A percentile compares a stretch with the other conserved stretches of the same genome.
Conservation (phyloP, 2,113 vertebrate genomes). For the Numida meleagris region DNA sequence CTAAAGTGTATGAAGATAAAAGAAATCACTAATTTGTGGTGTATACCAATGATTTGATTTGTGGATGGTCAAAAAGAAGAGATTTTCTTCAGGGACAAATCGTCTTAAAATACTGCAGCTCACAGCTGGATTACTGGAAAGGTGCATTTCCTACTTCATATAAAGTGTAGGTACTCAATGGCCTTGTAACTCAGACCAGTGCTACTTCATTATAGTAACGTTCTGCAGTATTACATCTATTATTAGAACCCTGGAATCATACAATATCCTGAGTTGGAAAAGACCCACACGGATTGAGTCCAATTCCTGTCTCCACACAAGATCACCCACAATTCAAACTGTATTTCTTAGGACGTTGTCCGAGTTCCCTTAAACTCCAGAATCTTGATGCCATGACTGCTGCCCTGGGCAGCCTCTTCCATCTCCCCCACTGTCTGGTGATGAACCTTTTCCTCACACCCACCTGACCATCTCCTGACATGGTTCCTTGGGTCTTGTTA, state of each 20-base stretch:
- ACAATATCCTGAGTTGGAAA: background rate
- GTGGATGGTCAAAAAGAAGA: background rate
- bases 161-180: background rate
- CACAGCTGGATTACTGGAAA: no score
- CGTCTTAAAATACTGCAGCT: no score
- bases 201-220: background rate
- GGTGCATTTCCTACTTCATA: accelerated
- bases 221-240: background rate
- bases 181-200: background rate
- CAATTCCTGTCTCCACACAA: background rate
- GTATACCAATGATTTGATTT: background rate
- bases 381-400: background rate
- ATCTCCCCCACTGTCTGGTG: background rate
- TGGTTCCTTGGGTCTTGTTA: background rate
- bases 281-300: background rate
- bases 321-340: background rate
- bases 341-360: no score
- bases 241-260: background rate
- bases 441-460: background rate
- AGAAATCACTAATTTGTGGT: background rate
- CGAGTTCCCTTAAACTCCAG: background rate
- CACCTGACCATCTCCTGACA: background rate
- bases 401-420: background rate
- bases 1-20: background rate
- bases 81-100: no score